Base-by-base conservation (phyloP, 2,888 invertebrate genomes). In the Serrognathus titanus region DNA sequence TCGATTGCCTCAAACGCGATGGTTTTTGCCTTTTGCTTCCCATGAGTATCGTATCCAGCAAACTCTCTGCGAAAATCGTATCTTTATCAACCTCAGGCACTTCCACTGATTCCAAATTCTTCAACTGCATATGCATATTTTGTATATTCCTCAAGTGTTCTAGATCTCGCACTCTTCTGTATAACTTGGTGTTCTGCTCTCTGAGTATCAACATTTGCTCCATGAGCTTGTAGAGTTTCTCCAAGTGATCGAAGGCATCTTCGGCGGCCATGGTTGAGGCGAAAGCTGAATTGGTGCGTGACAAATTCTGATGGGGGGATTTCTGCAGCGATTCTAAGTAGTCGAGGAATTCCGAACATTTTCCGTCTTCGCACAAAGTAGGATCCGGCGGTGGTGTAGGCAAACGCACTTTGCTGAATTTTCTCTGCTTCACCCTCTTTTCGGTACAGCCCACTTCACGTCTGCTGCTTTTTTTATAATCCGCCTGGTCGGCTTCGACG, bases 201-300 rank as follows among this genome's bases (percentile, higher is more conserved):
- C 87, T 83, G 38, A 92, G 76, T 41, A 84, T 83, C 5, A 90
- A 80, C 62, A 92, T 82, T 69, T 91, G 89, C 69, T 92, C 90
- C 75, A 93, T 82, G 36, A 94, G 76, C 58, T 85, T 84, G 66
- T 92, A 85, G 6, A 94, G 80, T 66, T 89, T 89, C 64, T 90
- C 91, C 49, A 94, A 75, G 69, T 93, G 91, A 68, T 92, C 90
- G 60, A 94, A 82, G 0, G 87, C 84, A 64, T 87, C 85, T 9
- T 85, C 78, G 0, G 85, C 82, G 12, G 83, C 83, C 63, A 84
- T 79, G 0, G 83, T 82, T 36, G 79, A 82, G 2, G 80, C 75
- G 46, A 86, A 85, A 2, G 82, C 75, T 10, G 83, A 80, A 53
- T 78, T 82, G 0, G 84, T 81, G 6, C 84, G 79, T 57, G 75